Evolutionary conservation across 1,140 invertebrate species (phyloP).

Genomic region (Drosophila tani): DNA sequence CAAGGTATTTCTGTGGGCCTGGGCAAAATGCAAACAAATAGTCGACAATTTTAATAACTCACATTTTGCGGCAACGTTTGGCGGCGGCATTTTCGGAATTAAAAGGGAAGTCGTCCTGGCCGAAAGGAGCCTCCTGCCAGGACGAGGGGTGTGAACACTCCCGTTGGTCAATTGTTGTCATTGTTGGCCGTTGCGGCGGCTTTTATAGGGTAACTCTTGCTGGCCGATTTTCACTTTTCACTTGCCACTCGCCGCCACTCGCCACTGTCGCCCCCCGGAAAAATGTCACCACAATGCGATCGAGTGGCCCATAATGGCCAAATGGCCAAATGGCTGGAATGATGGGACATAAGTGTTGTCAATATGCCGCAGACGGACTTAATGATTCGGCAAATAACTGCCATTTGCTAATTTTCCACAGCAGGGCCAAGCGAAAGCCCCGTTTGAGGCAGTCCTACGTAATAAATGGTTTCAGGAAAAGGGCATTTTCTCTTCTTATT

Average conservation of each 20-base stretch:
- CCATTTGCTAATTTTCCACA: background rate
- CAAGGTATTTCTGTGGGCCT: slow-evolving; percentile 34
- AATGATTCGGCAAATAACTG: slow-evolving; percentile 38
- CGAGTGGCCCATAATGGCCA: slow-evolving; percentile 12
- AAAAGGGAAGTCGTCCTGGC: slow-evolving; percentile 21
- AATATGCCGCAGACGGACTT: slow-evolving; percentile 37
- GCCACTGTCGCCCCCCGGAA: background rate
- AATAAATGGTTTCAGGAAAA: background rate
- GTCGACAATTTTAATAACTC: slow-evolving; percentile 69
- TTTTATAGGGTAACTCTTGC: slow-evolving; percentile 36
- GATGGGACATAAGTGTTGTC: slow-evolving; percentile 33
- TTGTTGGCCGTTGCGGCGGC: slow-evolving; percentile 22
- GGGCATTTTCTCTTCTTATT: too few relatives aligned
- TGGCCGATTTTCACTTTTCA: slow-evolving; percentile 41
- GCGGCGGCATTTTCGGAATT: slow-evolving; percentile 54
- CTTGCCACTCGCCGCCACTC: background rate
- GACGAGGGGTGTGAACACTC: background rate
- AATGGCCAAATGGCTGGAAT: slow-evolving; percentile 9
- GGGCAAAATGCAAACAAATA: slow-evolving; percentile 67
- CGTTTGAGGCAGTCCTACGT: too few relatives aligned
- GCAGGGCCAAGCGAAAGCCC: background rate
- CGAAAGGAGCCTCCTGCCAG: background rate
- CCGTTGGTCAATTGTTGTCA: slow-evolving; percentile 37
- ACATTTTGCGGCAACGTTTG: slow-evolving; percentile 66
- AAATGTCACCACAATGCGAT: slow-evolving; percentile 38